Conservation (phyloP, 1,140 invertebrate species). For the Bombus waltoni region DNA sequence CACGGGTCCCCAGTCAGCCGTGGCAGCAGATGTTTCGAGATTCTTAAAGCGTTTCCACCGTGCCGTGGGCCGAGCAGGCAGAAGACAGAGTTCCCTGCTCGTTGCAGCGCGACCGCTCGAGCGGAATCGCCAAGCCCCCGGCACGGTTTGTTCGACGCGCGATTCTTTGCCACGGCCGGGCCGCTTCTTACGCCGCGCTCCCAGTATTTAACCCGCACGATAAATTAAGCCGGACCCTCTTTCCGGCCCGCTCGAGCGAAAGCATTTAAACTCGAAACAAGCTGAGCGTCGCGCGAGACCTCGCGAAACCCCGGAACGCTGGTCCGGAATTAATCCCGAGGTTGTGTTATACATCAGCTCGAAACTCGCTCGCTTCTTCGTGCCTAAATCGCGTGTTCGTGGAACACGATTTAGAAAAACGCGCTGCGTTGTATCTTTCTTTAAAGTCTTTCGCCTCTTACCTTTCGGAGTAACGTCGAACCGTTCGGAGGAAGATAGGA, state of each 20-base stretch:
- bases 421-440: not conserved
- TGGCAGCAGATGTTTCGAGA: conserved; percentile 70
- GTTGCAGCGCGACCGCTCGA: not conserved
- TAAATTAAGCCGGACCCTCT: conserved; percentile 73
- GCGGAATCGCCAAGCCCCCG: conserved; percentile 20
- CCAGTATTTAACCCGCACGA: conserved; percentile 68
- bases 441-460: no score
- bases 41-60: conserved; percentile 64
- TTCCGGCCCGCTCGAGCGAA: conserved; percentile 67
- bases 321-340: conserved; percentile 49
- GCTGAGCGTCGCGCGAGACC: conserved; percentile 45
- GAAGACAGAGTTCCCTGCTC: not conserved
- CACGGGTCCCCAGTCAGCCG: conserved; percentile 58
- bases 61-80: not conserved
- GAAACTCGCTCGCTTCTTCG: conserved; percentile 3
- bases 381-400: not conserved
- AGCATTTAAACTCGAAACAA: conserved; percentile 72
- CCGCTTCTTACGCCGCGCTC: conserved; percentile 16
- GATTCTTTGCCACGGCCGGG: conserved; percentile 37
- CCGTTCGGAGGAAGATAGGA: not conserved
- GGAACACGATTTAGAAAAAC: not conserved
- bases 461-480: not conserved
- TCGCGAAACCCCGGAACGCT: conserved; percentile 37
- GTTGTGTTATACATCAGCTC: conserved; percentile 13
- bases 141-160: conserved; percentile 34